Evolutionary conservation across 2,888 invertebrate genomes (phyloP), one percentile per base, ranked within the genome.

Genomic region (Macrosiphum euphorbiae): DNA sequence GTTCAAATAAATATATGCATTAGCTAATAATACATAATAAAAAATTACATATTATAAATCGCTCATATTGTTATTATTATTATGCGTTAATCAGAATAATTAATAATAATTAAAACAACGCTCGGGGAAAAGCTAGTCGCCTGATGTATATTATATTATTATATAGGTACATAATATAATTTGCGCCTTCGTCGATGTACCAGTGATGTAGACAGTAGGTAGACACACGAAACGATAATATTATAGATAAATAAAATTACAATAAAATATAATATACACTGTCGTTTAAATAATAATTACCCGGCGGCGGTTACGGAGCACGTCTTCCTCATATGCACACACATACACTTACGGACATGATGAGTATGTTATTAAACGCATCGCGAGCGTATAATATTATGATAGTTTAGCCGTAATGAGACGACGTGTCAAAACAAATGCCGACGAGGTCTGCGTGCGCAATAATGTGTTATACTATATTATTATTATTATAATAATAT

Each of bases 401-500:
- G 0, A 47, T 55, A 55, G 58, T 58, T 58, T 58, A 50, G 28
- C 44, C 44, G 28, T 47, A 47, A 88, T 88, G 35, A 88, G 41
- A 88, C 52, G 35, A 88, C 55, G 55, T 35, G 44, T 88, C 44
- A 86, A 86, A 86, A 88, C 52, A 26, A 44, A 58, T 44, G 16
- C 89, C 61, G 61, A 0, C 89, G 89, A 89, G 89, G 89, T 89
- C 89, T 89, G 61, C 89, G n/a, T 50, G n/a, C 52, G 50, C 50
- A 35, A 50, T 24, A 88, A 26, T n/a, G 24, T 24, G 26, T 55
- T 88, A 88, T 4, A 41, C 78, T 20, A 35, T 88, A 55, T 52
- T 88, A 55, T 41, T 55, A 35, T 88, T 35, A 47, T 24, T 50
- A 50, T 61, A 13, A 4, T 5, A 47, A 24, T 67, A 50, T 61